Evolutionary conservation across 2,113 vertebrate species (phyloP), one percentile per base, ranked within the genome.

Genomic region (Acanthisitta chloris): DNA sequence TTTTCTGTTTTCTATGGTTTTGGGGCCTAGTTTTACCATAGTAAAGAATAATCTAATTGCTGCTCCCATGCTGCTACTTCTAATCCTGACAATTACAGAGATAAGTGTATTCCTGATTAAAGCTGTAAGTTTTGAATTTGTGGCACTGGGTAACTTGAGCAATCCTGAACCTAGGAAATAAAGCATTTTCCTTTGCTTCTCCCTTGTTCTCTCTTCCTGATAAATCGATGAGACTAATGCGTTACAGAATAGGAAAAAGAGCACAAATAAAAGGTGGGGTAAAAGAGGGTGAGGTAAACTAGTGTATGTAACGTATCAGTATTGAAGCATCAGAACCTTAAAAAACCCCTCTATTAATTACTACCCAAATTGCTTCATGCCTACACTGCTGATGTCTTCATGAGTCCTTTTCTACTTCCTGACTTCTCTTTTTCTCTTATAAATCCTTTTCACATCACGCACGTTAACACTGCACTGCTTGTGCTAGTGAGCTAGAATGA

Each of bases 391-490:
- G 54, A 31, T 78, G n/a, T 70, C 72, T 65, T 81, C 28, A 19
- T 1, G 1, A 61, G 46, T 36, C 21, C 29, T 72, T 4, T 88
- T 58, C 34, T 61, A 2, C 42, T 81, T 94, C 15, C 38, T 89
- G 55, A 48, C 28, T 19, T 91, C 20, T 46, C 34, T 59, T 92
- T 61, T 78, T 71, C 19, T 59, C 38, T 3, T 19, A 3, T 57
- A 14, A 42, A 58, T 66, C 18, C 6, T 15, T 45, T 3, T 1
- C 2, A 3, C 48, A 10, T 64, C 1, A 0, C 21, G 28, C 8
- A 4, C 6, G 0, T 52, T n/a, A 21, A 17, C 17, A 2, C 8
- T 46, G 48, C 49, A 17, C 25, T 84, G 20, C 34, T 15, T 74
- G 18, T 65, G 62, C 36, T 61, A 20, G 23, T 86, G 46, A 80